A percentile compares a stretch with the other conserved stretches of the same genome.
Evolutionary conservation across 2,888 invertebrate species (phyloP).

Genomic region (Drosophila demipolita): DNA sequence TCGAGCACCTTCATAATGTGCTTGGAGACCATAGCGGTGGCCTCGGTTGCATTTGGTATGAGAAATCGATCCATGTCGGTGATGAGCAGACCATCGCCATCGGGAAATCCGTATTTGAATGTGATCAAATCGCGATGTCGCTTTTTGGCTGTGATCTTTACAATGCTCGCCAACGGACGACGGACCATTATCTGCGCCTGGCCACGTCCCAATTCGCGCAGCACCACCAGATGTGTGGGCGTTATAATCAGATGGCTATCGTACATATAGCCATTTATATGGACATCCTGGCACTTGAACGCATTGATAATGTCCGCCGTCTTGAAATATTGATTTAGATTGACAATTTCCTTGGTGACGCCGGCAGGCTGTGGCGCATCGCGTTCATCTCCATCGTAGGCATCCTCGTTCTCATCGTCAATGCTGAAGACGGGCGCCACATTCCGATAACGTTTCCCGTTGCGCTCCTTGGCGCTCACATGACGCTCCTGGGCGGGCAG

Average conservation of each 20-base stretch:
- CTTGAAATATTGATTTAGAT: slow-evolving; percentile 92
- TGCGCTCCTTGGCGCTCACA: slow-evolving; percentile 93
- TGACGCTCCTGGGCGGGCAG: slow-evolving; percentile 88
- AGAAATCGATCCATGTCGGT: slow-evolving; percentile 96
- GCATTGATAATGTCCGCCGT: slow-evolving; percentile 93
- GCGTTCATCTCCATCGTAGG: slow-evolving; percentile 59
- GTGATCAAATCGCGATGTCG: slow-evolving; percentile 98
- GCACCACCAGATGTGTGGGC: slow-evolving; percentile 92
- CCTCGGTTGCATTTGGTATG: slow-evolving; percentile 95
- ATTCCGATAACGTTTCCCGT: slow-evolving; percentile 95
- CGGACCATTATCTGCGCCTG: slow-evolving; percentile 94
- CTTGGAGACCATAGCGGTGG: slow-evolving; percentile 95
- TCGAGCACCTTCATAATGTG: slow-evolving; percentile 90
- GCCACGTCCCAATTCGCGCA: slow-evolving; percentile 91
- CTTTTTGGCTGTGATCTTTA: slow-evolving; percentile 98
- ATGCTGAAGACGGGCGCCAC: slow-evolving; percentile 97
- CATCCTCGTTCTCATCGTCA: slow-evolving; percentile 92
- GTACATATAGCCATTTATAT: slow-evolving; percentile 94
- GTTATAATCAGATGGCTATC: slow-evolving; percentile 95
- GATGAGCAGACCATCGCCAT: slow-evolving; percentile 92
- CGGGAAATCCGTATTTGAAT: slow-evolving; percentile 96
- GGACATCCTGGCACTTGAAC: slow-evolving; percentile 96
- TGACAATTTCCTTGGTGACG: slow-evolving; percentile 92
- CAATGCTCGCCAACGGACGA: slow-evolving; percentile 95
- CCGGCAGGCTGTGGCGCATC: slow-evolving; percentile 85